phyloP scores from a whole-genome alignment of 2,113 vertebrate genomes.

The Rissa tridactyla region DNA sequence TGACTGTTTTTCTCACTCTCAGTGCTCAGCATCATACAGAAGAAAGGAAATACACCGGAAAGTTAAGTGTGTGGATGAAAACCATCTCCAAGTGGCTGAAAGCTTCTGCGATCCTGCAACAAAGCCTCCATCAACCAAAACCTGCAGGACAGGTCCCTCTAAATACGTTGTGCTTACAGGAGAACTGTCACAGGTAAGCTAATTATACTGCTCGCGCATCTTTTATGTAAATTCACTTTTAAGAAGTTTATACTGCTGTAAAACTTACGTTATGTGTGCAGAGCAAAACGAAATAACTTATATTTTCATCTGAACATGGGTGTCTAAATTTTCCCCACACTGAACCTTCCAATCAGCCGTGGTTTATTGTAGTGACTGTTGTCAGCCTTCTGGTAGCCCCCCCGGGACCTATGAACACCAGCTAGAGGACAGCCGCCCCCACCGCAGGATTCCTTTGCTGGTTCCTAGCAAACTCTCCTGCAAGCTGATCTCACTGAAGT shows the following conservation, averaged over 20 bases:
- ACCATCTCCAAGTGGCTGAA: constrained; percentile 71
- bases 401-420: neutral
- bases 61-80: constrained; percentile 77
- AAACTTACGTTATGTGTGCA: neutral
- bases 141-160: constrained; percentile 75
- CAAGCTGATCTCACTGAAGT: neutral
- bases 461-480: neutral
- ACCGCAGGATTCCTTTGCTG: neutral
- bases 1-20: neutral
- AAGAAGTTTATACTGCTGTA: neutral
- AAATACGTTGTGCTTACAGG: constrained; percentile 81
- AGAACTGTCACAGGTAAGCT: constrained; percentile 84
- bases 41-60: constrained; percentile 70
- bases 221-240: neutral
- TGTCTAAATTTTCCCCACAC: neutral
- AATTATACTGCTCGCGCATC: neutral
- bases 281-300: rapidly evolving
- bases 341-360: neutral
- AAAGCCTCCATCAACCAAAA: constrained; percentile 73
- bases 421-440: neutral
- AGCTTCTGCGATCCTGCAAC: constrained; percentile 76
- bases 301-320: neutral
- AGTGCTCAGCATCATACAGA: constrained; percentile 84
- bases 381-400: neutral
- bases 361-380: neutral